These are phyloP conservation scores for Pipra filicauda DNA, from an alignment of 2,113 vertebrate genomes.

Conservation along the genomic window DNA sequence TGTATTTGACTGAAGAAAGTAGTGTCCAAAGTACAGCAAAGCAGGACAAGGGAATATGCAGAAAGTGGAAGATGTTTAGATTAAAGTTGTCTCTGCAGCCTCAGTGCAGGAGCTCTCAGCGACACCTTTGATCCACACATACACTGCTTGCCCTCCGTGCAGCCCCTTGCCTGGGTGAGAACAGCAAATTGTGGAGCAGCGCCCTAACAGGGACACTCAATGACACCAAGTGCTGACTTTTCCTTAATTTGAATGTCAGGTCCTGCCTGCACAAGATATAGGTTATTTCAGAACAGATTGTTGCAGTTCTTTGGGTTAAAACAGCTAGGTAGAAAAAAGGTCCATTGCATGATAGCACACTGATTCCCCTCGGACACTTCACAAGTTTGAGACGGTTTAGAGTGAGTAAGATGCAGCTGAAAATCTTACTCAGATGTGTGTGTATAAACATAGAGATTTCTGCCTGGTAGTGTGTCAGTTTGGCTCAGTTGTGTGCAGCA, in stretches of 20 bases:
- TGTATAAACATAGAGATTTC: neutral
- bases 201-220: neutral
- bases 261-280: neutral
- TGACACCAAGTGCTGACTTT: neutral
- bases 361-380: neutral
- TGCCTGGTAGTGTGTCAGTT: neutral
- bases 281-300: neutral
- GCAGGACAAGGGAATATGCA: neutral
- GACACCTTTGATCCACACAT: accelerated
- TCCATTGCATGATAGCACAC: accelerated
- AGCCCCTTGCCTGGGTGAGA: neutral
- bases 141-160: neutral
- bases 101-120: neutral
- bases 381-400: neutral
- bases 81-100: neutral
- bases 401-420: neutral
- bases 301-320: neutral
- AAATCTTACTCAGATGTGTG: neutral
- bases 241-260: neutral
- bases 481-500: neutral
- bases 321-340: neutral
- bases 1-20: neutral
- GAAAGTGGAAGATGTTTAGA: accelerated
- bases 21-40: neutral
- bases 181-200: neutral